Evolutionary conservation across 1,140 invertebrate species (phyloP).

Genomic region (Zaprionus gabonicus): DNA sequence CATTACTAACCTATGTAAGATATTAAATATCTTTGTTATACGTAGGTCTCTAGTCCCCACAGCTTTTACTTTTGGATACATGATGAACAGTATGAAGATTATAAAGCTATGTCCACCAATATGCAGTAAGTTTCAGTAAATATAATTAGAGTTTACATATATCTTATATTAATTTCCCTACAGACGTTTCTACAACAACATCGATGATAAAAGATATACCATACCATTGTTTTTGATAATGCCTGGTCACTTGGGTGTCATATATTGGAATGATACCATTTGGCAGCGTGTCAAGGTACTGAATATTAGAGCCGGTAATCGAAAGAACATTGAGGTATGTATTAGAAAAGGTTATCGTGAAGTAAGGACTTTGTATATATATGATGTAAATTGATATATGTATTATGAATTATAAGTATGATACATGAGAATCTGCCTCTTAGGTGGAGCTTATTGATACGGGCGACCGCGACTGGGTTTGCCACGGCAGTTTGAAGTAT

Average conservation of each 20-base stretch:
- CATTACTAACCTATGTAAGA: not conserved
- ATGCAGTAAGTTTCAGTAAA: slow-evolving; percentile 61
- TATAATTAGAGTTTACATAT: not conserved
- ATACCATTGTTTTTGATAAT: slow-evolving; percentile 58
- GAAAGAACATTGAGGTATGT: slow-evolving; percentile 34
- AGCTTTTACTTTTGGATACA: slow-evolving; percentile 68
- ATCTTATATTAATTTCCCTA: not conserved
- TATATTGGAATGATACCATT: not conserved
- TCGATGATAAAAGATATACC: slow-evolving; percentile 8
- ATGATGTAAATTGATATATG: too few relatives aligned
- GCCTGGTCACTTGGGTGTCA: slow-evolving; percentile 63
- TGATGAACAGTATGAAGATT: slow-evolving; percentile 51
- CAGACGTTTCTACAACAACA: slow-evolving; percentile 39
- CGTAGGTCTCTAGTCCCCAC: slow-evolving; percentile 61
- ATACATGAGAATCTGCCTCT: not conserved
- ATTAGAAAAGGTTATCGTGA: not conserved
- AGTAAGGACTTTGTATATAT: too few relatives aligned
- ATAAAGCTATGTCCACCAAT: slow-evolving; percentile 39
- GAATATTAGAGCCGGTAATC: slow-evolving; percentile 11
- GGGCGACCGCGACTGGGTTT: slow-evolving; percentile 51
- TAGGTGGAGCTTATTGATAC: slow-evolving; percentile 69
- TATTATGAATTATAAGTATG: not conserved
- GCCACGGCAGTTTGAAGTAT: slow-evolving; percentile 51
- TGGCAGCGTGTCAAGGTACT: slow-evolving; percentile 72
- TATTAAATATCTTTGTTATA: not conserved